Base-by-base conservation (phyloP, 2,113 vertebrate species). In the Oreochromis tanganicae region DNA sequence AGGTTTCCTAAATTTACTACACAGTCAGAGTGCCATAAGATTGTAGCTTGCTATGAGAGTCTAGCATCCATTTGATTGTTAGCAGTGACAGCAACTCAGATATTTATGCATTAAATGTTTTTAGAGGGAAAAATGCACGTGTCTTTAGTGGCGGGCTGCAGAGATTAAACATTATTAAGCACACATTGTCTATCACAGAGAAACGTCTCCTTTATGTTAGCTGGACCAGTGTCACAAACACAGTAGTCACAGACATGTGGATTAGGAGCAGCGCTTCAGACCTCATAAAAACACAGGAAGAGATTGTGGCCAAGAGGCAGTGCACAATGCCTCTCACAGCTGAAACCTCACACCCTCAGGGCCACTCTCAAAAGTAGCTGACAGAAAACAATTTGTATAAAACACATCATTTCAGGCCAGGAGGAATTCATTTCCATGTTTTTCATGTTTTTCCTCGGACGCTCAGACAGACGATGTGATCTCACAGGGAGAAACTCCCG, bases 231-330 rank as follows among this genome's bases (percentile, higher is more conserved):
- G 48, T 84, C 17, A 46, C 32, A 41, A 57, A 54, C 7, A 24
- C 36, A 38, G 82, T 16, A 32, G 83, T 85, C 59, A 56, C 6
- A 81, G 38, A 85, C 79, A 50, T 81, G 83, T 86, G 73, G 27
- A 71, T 50, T 73, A 55, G 82, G 85, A 85, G 59, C 71, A 63
- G 80, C 61, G 43, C 34, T 66, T 84, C 75, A 82, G 52, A 48
- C 54, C 16, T 88, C 57, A 82, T 81, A 82, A 86, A 88, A 85
- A 87, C 88, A 90, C 91, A 94, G 89, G 80, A 94, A 87, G 61
- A 59, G 81, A 73, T 29, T 16, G 38, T 34, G 14, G 82, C 92
- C 92, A 91, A 80, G 56, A 85, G 71, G 34, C 87, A 82, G 85
- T 4, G 48, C 80, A 81, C 9, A 48, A 89, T 78, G 61, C 87